Evolutionary conservation across 1,140 invertebrate genomes (phyloP), one percentile per base, ranked within the genome.

Genomic region (Lucilia sericata): DNA sequence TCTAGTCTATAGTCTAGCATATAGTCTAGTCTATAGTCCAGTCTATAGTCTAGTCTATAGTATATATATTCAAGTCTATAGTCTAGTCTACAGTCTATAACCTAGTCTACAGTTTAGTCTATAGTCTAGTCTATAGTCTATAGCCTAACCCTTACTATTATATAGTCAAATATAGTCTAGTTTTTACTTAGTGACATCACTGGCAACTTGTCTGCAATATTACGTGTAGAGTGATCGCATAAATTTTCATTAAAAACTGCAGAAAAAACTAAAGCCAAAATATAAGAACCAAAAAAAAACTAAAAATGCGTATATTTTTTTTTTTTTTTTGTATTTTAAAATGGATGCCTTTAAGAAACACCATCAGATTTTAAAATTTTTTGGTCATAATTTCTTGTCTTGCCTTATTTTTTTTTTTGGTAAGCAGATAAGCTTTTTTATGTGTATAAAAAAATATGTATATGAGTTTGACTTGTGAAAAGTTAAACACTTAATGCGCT

Each of bases 401-500:
- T 60, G 5, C 55, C 55, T 12, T 14, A 5, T 55, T 55, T 60
- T 25, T 70, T 70, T 21, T 21, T 70, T 25, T 21, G n/a, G 19
- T 10, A 70, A 70, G 65, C 17, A 70, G 65, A 70, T 70, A 70
- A 70, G 65, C 19, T 70, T 60, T 60, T 60, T 7, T 42, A 42
- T 42, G 10, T 42, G 42, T 36, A 8, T 2, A n/a, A 51, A 51
- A 12, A 55, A 55, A 55, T 17, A 55, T n/a, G 17, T 17, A 55
- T 55, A 55, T n/a, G 51, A 55, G 12, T 55, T 55, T 55, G 51
- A 55, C 13, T 55, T 55, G 51, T 55, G 19, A 70, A 70, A 70
- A 70, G n/a, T 70, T 25, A 70, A 70, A 70, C 76, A 80, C 76
- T 80, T 80, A 51, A 80, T 80, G 47, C 76, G 76, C 76, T 80